Evolutionary conservation across 2,113 vertebrate genomes (phyloP), one percentile per base, ranked within the genome.

Genomic region (Amazona guildingii): DNA sequence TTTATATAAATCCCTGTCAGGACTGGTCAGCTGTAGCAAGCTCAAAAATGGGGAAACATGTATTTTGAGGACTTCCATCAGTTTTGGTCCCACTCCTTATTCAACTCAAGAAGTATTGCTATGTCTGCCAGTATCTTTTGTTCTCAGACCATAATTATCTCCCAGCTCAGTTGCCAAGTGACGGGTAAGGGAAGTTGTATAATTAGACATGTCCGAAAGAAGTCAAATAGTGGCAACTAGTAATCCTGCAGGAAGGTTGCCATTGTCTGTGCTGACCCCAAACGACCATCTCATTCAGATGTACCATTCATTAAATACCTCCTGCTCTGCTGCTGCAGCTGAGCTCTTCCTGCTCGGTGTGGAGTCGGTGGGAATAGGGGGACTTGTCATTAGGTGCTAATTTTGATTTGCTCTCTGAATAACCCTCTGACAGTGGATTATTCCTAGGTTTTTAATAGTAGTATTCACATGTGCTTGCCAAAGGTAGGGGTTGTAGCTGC

Each of bases 281-380:
- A 61, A 74, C 92, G 91, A 88, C 96, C 95, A 48, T 94, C 73
- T 92, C 72, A 51, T 94, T 93, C 73, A 86, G 92, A 90, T 28
- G 29, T 83, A 31, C 57, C 31, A 39, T 86, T 95, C 88, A 70
- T 95, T 88, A 92, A 88, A 67, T 49, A 78, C 83, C 88, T 83
- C 73, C 91, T 0, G 8, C 73, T 76, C 59, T n/a, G 76, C 51
- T 74, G 46, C 88, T 81, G 80, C 67, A 61, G 72, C 83, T 88
- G 88, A 67, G 64, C 86, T 81, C 63, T 88, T 83, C 35, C 72
- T 57, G 6, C 86, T 88, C 86, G 37, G 76, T 57, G 44, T 74
- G 86, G 88, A 88, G 64, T 54, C 12, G 0, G 9, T 57, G 31
- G 55, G 83, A 94, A 84, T 11, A 92, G 59, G 39, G 51, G 11